These are phyloP conservation scores for Lethenteron reissneri DNA, from an alignment of 2,113 vertebrate species.

Conservation along the genomic window DNA sequence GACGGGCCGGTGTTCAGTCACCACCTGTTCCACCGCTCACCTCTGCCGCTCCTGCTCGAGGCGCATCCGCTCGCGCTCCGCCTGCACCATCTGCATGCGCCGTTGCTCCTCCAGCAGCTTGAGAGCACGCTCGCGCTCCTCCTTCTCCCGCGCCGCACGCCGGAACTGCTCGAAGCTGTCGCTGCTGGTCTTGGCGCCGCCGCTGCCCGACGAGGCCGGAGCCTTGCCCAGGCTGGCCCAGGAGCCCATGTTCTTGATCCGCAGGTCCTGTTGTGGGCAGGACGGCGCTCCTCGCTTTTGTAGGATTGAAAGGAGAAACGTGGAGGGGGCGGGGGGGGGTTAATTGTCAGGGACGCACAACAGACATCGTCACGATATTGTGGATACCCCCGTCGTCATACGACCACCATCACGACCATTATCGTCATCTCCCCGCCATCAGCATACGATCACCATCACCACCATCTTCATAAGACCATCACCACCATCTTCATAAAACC, in stretches of 20 bases:
- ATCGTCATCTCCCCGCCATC: too few species aligned
- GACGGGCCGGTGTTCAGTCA: too few species aligned
- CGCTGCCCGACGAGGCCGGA: constrained; percentile 17
- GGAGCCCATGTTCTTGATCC: constrained; percentile 39
- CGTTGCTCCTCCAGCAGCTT: constrained; percentile 18
- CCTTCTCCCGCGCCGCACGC: constrained; percentile 45
- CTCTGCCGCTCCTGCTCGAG: constrained; percentile 15
- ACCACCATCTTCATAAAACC: too few species aligned
- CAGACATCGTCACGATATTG: too few species aligned
- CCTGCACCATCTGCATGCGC: constrained; percentile 20
- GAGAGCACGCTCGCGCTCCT: constrained; percentile 25
- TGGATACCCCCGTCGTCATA: too few species aligned
- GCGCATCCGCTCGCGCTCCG: constrained; percentile 16
- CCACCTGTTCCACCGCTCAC: constrained; percentile 11
- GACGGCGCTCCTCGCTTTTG: too few species aligned
- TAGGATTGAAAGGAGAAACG: too few species aligned
- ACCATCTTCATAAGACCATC: too few species aligned
- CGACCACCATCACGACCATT: too few species aligned
- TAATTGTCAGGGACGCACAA: too few species aligned
- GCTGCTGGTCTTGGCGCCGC: constrained; percentile 36
- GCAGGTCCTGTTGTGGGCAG: constrained; percentile 26
- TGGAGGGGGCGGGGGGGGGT: too few species aligned
- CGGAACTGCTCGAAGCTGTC: constrained; percentile 56
- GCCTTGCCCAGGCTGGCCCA: constrained; percentile 46
- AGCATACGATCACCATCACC: too few species aligned